phyloP scores from a whole-genome alignment of 2,113 vertebrate species.

The Clarias batrachus region DNA sequence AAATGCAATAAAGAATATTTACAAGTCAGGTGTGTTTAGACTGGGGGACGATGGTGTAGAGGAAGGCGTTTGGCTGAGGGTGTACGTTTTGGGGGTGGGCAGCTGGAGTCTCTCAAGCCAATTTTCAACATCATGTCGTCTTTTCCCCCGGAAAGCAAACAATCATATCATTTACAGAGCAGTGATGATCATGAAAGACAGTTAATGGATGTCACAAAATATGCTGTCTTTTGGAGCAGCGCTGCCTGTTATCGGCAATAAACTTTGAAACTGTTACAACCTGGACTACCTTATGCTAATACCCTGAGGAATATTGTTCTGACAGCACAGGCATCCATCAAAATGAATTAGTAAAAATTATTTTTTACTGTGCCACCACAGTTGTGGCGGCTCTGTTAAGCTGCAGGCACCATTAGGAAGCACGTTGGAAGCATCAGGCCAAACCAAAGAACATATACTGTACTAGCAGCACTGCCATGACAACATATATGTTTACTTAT shows the following conservation, averaged over 20 bases:
- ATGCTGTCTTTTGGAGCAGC: not conserved
- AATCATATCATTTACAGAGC: constrained; percentile 43
- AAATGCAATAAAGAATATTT: constrained; percentile 65
- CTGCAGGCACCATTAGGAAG: constrained; percentile 64
- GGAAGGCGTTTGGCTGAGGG: constrained; percentile 24
- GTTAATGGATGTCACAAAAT: constrained; percentile 33
- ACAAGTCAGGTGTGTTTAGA: constrained; percentile 71
- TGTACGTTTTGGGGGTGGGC: constrained; percentile 37
- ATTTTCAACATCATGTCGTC: constrained; percentile 49
- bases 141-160: constrained; percentile 47
- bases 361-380: constrained; percentile 42
- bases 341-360: not conserved
- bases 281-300: not conserved
- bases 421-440: constrained; percentile 43
- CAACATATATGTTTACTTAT: constrained; percentile 39
- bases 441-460: constrained; percentile 49
- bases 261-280: not conserved
- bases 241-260: not conserved
- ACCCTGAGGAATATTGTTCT: not conserved
- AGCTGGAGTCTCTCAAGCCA: constrained; percentile 60
- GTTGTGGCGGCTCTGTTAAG: constrained; percentile 61
- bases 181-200: constrained; percentile 32
- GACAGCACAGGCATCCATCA: not conserved
- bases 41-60: constrained; percentile 47
- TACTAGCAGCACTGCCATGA: constrained; percentile 19